Conservation (phyloP, 2,888 invertebrate species). For the Muscina levida region DNA sequence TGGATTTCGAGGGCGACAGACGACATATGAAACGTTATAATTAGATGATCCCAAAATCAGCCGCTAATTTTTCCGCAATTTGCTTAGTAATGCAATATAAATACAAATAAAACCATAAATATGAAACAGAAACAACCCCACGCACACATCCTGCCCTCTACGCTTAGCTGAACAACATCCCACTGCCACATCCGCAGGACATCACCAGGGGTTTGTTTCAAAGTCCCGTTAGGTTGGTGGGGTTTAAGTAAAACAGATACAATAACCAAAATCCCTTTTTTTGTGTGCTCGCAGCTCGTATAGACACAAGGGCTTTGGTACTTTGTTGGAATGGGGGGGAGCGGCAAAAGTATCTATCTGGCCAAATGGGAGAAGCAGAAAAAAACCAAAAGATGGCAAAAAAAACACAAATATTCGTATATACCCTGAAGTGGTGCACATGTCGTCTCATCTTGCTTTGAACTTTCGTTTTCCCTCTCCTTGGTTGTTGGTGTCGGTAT, state of each 20-base stretch:
- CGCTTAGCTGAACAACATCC: not conserved
- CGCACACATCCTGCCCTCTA: constrained; percentile 8
- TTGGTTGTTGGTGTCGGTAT: not conserved
- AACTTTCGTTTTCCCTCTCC: constrained; percentile 44
- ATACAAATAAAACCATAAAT: constrained; percentile 69
- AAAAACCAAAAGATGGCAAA: constrained; percentile 4
- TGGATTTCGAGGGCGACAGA: constrained; percentile 2
- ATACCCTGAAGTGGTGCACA: constrained; percentile 74
- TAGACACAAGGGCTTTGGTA: constrained; percentile 36
- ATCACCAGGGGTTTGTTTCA: constrained; percentile 39
- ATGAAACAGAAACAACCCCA: constrained; percentile 6
- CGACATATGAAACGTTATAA: constrained; percentile 68
- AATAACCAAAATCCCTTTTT: constrained; percentile 41
- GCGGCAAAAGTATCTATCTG: not conserved
- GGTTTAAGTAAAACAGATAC: constrained; percentile 35
- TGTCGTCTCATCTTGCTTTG: constrained; percentile 73
- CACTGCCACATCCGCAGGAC: constrained; percentile 20
- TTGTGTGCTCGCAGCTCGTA: constrained; percentile 16
- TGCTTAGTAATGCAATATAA: constrained; percentile 80
- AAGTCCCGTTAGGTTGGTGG: not conserved
- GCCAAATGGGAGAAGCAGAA: constrained; percentile 13
- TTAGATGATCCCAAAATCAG: constrained; percentile 80
- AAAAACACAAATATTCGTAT: too few species aligned
- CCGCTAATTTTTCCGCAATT: constrained; percentile 81
- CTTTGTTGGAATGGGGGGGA: not conserved